These are phyloP conservation scores for Delichon dasypus DNA, from an alignment of 2,797 vertebrate genomes.

Conservation along the genomic window DNA sequence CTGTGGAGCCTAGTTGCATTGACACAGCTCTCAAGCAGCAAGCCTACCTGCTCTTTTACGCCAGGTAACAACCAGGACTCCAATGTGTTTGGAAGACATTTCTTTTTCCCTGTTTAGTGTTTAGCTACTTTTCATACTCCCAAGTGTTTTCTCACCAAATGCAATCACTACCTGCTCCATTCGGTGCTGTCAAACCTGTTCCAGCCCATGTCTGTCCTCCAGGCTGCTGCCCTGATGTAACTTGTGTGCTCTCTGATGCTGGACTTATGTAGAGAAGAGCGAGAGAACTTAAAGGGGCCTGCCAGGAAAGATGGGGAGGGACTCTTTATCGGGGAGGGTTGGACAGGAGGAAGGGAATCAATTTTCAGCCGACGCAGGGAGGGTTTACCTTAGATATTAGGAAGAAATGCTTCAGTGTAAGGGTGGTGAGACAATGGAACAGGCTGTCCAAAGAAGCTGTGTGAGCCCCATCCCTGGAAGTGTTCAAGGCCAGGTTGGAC, in stretches of 20 bases:
- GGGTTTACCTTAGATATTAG: neutral
- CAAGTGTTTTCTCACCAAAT: neutral
- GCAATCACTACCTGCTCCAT: neutral
- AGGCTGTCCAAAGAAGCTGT: neutral
- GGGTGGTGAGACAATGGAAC: neutral
- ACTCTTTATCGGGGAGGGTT: neutral
- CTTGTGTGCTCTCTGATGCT: neutral
- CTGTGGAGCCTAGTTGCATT: neutral
- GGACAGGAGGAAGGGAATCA: neutral
- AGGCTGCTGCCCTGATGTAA: neutral
- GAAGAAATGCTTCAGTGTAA: neutral
- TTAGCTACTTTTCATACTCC: neutral
- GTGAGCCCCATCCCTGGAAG: neutral
- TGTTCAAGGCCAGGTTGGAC: neutral
- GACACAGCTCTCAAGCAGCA: neutral
- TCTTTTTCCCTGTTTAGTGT: neutral
- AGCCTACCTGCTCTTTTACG: constrained; percentile 35
- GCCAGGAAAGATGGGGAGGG: neutral
- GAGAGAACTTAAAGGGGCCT: neutral
- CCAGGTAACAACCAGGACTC: constrained; percentile 75
- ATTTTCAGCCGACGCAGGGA: neutral
- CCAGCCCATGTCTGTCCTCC: neutral
- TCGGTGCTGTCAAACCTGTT: neutral
- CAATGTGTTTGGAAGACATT: neutral
- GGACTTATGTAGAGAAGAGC: neutral